These are phyloP conservation scores for Microcaecilia unicolor DNA, from an alignment of 2,797 vertebrate genomes.

Conservation along the genomic window DNA sequence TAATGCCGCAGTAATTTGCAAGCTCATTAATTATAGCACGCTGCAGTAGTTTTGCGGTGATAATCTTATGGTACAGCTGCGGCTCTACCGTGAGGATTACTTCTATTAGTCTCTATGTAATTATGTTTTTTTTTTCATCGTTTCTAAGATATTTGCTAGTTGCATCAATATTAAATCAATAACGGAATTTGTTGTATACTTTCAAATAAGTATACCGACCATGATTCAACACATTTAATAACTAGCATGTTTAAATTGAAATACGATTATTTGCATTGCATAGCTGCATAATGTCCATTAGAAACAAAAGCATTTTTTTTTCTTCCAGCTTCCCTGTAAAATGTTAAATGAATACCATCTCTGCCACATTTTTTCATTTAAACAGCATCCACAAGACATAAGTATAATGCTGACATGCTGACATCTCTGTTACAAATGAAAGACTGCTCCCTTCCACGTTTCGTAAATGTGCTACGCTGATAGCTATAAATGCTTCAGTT, in stretches of 20 bases:
- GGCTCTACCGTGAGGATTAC: no score
- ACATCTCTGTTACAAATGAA: constrained; percentile 22
- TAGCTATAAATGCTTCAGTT: constrained; percentile 20
- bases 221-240: no score
- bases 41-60: no score
- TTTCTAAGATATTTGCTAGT: background rate
- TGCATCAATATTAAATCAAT: background rate
- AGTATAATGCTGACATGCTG: constrained; percentile 24
- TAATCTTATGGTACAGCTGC: no score
- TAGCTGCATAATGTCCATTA: constrained; percentile 4
- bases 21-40: background rate
- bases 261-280: no score
- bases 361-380: constrained; percentile 24
- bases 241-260: no score
- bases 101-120: no score
- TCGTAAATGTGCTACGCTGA: constrained; percentile 16
- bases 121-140: background rate
- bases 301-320: constrained; percentile 10
- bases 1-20: no score
- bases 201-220: background rate
- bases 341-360: constrained; percentile 25
- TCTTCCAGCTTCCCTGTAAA: constrained; percentile 5
- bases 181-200: background rate
- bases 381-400: constrained; percentile 16
- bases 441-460: constrained; percentile 21